These are phyloP conservation scores for Agonopterix subpropinquella DNA, from an alignment of 2,888 invertebrate genomes.

Conservation along the genomic window DNA sequence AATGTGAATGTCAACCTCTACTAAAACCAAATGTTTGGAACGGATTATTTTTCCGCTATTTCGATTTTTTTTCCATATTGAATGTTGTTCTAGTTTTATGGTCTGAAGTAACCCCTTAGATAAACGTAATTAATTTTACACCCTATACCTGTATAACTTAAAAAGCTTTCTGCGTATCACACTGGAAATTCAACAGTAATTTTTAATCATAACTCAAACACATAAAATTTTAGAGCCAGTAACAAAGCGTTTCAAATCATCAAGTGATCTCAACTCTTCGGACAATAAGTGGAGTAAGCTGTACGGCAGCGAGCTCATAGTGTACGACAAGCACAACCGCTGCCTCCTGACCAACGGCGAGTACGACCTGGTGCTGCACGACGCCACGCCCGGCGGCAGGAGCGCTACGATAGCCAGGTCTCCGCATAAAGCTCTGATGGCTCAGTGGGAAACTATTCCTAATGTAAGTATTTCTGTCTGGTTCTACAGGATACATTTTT, in stretches of 20 bases:
- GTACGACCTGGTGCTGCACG: constrained; percentile 91
- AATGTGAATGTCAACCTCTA: no score
- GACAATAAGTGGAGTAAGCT: constrained; percentile 73
- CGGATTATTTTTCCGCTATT: no score
- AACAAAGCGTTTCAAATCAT: constrained; percentile 81
- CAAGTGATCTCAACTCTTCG: constrained; percentile 49
- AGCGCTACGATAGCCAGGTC: constrained; percentile 60
- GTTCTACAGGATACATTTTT: background rate
- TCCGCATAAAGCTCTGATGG: constrained; percentile 68
- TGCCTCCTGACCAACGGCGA: constrained; percentile 92
- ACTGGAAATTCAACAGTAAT: no score
- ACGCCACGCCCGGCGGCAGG: constrained; percentile 81
- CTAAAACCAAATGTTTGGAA: no score
- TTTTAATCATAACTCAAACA: no score
- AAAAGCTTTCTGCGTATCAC: no score
- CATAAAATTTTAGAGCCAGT: constrained; percentile 74
- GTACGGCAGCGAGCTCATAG: constrained; percentile 87
- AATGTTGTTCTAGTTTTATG: no score
- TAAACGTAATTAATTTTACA: no score
- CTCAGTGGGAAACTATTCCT: constrained; percentile 78
- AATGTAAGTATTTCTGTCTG: constrained; percentile 52
- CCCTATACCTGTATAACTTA: no score
- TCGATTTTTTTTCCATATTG: no score
- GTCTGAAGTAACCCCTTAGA: no score
- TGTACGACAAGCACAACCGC: constrained; percentile 92